These are phyloP conservation scores for Dendrophyllia cribrosa DNA, from an alignment of 64 coral and sea anemone genomes.

Conservation along the genomic window DNA sequence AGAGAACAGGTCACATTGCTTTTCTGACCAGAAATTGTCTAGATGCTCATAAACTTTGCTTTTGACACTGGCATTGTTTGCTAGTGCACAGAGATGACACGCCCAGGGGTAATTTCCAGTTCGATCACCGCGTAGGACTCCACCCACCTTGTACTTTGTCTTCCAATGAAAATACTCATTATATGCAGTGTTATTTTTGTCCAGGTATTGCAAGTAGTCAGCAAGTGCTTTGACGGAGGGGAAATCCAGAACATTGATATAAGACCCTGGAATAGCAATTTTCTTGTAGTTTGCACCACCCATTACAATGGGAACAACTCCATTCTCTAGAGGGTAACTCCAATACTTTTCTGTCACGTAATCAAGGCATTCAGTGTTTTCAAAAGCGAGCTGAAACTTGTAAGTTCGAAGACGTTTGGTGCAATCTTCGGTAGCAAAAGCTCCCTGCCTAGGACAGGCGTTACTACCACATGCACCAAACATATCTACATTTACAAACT, in stretches of 20 bases:
- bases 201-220: constrained; percentile 58
- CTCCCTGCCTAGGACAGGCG: neutral
- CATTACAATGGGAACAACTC: constrained; percentile 57
- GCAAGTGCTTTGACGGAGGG: constrained; percentile 32
- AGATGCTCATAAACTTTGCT: constrained; percentile 11
- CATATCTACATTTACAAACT: constrained; percentile 26
- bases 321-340: constrained; percentile 61
- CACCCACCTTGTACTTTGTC: constrained; percentile 16
- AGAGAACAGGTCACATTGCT: neutral
- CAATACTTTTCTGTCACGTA: constrained; percentile 77
- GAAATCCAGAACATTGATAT: constrained; percentile 69
- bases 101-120: neutral
- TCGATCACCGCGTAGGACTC: no score
- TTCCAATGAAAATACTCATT: constrained; percentile 73
- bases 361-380: constrained; percentile 57
- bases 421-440: constrained; percentile 9
- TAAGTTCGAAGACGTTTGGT: constrained; percentile 3
- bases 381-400: constrained; percentile 75
- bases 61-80: constrained; percentile 5
- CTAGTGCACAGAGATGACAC: constrained; percentile 31
- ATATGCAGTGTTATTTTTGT: constrained; percentile 39
- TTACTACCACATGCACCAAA: constrained; percentile 22
- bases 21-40: constrained; percentile 9
- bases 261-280: constrained; percentile 67
- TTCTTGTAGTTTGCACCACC: constrained; percentile 56